phyloP scores from a whole-genome alignment of 2,113 vertebrate species.

The Apteryx mantelli region DNA sequence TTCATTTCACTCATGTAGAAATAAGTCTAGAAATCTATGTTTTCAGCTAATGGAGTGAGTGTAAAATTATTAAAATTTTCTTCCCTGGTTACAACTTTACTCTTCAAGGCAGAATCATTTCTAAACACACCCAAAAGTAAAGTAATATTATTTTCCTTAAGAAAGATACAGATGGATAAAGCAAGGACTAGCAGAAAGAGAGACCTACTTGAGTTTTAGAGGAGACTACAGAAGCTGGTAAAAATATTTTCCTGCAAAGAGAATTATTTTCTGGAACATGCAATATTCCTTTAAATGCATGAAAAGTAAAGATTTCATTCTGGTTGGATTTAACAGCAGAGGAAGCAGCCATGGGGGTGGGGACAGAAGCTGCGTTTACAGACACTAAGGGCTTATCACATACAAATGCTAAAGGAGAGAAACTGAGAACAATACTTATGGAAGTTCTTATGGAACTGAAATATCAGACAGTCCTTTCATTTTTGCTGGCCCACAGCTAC shows the following conservation, averaged over 20 bases:
- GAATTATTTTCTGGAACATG: neutral
- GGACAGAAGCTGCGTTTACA: neutral
- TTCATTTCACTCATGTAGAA: neutral
- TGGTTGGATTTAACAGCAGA: neutral
- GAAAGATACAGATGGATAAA: neutral
- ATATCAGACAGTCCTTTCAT: neutral
- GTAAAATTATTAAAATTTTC: neutral
- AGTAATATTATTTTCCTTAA: neutral
- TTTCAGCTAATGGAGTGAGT: neutral
- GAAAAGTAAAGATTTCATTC: neutral
- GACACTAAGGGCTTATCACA: neutral
- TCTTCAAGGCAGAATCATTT: neutral
- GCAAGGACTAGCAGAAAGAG: neutral
- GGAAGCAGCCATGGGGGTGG: neutral
- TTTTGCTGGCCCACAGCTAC: neutral
- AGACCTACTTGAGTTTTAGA: neutral
- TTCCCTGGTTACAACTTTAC: neutral
- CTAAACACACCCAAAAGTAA: neutral
- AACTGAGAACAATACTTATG: no score
- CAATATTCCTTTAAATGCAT: neutral
- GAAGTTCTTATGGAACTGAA: neutral
- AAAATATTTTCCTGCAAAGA: neutral
- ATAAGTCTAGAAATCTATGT: neutral
- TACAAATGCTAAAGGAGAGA: neutral
- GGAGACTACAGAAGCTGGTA: no score